Evolutionary conservation across 2,888 invertebrate genomes (phyloP).

Genomic region (Conomelus anceps): DNA sequence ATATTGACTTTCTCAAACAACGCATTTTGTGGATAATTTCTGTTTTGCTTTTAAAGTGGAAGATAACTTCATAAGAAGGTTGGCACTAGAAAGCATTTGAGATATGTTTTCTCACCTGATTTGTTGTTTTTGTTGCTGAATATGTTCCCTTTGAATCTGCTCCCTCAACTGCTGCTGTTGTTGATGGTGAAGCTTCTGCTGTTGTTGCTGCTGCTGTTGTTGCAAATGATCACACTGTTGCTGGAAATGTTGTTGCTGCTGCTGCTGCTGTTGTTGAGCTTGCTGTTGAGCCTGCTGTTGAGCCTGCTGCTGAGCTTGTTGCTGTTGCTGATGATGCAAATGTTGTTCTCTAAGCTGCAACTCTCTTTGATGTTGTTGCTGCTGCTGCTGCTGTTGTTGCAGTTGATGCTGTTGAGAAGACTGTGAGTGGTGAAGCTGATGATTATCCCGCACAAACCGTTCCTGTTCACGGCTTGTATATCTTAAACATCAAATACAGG

Average conservation of each 20-base stretch:
- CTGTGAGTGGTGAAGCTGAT: slow-evolving; percentile 27
- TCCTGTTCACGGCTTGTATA: slow-evolving; percentile 31
- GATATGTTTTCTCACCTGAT: neutral
- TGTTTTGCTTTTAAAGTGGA: too few relatives aligned
- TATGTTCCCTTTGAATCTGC: slow-evolving; percentile 28
- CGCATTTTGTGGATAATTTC: too few relatives aligned
- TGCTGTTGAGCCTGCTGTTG: slow-evolving; percentile 37
- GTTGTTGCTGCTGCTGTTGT: slow-evolving; percentile 38
- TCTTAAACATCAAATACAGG: slow-evolving; percentile 16
- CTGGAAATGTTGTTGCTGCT: slow-evolving; percentile 29
- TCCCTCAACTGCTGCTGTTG: slow-evolving; percentile 29
- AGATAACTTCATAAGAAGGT: too few relatives aligned
- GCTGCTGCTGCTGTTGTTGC: slow-evolving; percentile 32
- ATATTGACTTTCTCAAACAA: too few relatives aligned
- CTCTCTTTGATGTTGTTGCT: slow-evolving; percentile 25
- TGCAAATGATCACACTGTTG: slow-evolving; percentile 35
- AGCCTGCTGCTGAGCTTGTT: slow-evolving; percentile 34
- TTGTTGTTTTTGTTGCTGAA: slow-evolving; percentile 30
- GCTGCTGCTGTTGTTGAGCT: slow-evolving; percentile 36
- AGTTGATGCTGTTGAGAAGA: slow-evolving; percentile 29
- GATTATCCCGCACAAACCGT: slow-evolving; percentile 30
- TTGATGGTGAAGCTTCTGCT: slow-evolving; percentile 32
- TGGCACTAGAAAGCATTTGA: neutral
- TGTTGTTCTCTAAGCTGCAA: slow-evolving; percentile 18
- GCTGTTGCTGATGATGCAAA: slow-evolving; percentile 28